Base-by-base conservation (phyloP, 2,113 vertebrate species). In the Corythoichthys haematopterus region DNA sequence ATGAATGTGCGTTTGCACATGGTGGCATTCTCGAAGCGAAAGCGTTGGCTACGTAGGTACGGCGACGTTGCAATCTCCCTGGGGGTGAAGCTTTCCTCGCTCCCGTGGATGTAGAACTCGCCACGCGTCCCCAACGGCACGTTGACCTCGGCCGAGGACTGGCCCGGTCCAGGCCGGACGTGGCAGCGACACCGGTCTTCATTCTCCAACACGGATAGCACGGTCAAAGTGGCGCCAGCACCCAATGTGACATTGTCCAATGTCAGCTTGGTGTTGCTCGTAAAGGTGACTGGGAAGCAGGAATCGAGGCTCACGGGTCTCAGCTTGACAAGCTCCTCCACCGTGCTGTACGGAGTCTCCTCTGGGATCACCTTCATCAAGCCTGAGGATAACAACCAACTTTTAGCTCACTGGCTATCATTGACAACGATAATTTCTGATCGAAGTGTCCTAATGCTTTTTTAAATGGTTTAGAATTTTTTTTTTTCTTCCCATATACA, bases 271-370 rank as follows among this genome's bases (percentile, higher is more conserved):
- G 64, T 33, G 8, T 7, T 52, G 3, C 84, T 88, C 61, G 72
- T 68, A 85, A 94, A 94, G 57, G 69, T 84, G 64, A 93, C 83
- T n/a, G 90, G 86, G 50, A 89, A 82, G 9, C 64, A 55, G 16
- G 82, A 79, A 0, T 78, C 77, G 51, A 82, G 37, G 1, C 61
- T 79, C 13, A 66, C 65, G 0, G 86, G 80, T 36, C 80, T 43
- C 37, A 91, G 70, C 7, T 68, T 75, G 46, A 92, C 1, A 65
- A 95, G 84, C 38, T 93, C 91, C 66, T 88, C 80, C 33, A 94
- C 15, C 1, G 90, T 85, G 0, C 1, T 53, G 51, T 85, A 88
- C 0, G 84, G 77, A 61, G 71, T 68, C 0, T 65, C n/a, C 47
- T 88, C 83, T 1, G 83, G 74, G 15, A 92, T 72, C 2, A 92